These are phyloP conservation scores for Mustela nigripes DNA, from an alignment of 2,113 vertebrate genomes.

Conservation along the genomic window DNA sequence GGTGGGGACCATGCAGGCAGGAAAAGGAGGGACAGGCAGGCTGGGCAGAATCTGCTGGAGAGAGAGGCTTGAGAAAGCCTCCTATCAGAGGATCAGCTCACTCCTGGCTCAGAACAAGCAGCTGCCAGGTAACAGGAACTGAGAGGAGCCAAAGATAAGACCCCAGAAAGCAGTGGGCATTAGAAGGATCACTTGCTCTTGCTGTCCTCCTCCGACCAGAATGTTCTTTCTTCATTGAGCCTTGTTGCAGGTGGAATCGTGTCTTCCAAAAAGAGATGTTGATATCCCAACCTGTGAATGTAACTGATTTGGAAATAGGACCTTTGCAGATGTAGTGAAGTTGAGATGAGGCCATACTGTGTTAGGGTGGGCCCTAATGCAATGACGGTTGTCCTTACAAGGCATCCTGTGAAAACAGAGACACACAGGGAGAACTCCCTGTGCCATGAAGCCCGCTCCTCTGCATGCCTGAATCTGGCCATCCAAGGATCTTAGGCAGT, in stretches of 20 bases:
- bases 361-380: neutral
- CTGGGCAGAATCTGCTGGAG: neutral
- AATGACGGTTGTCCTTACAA: neutral
- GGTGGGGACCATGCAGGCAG: neutral
- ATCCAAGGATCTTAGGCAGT: neutral
- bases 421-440: neutral
- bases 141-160: neutral
- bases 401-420: neutral
- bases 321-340: neutral
- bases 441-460: neutral
- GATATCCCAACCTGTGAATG: neutral
- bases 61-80: neutral
- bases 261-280: neutral
- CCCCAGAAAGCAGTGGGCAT: neutral
- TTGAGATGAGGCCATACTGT: neutral
- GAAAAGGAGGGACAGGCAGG: neutral
- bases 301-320: slow-evolving; percentile 28
- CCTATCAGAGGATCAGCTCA: neutral
- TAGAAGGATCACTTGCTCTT: neutral
- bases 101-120: neutral
- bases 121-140: neutral
- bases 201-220: neutral
- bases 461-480: neutral
- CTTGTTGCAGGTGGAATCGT: neutral
- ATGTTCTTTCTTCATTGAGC: neutral